Conservation (phyloP, 2,888 invertebrate genomes). For the Sympetrum striolatum region DNA sequence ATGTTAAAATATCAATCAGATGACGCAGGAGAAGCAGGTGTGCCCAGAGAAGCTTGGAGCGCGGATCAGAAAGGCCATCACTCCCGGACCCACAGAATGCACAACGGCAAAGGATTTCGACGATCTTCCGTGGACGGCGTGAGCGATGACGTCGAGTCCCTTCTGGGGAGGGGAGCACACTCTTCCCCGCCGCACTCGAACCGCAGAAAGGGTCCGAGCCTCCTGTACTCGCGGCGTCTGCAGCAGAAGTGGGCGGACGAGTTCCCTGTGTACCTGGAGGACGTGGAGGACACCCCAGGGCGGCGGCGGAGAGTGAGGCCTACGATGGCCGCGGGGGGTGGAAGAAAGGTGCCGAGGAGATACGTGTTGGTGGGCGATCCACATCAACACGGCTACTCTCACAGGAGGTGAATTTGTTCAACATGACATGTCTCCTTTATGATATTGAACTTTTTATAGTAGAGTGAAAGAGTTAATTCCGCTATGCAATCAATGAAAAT, state of each 20-base stretch:
- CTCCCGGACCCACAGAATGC: constrained; percentile 74
- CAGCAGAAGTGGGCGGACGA: constrained; percentile 44
- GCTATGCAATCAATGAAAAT: no score
- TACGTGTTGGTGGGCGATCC: constrained; percentile 47
- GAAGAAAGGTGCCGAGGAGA: constrained; percentile 1
- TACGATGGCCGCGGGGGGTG: background rate
- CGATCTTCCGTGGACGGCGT: constrained; percentile 42
- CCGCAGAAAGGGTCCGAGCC: constrained; percentile 56
- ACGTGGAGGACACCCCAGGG: constrained; percentile 62
- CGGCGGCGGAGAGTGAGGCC: background rate
- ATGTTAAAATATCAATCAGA: background rate
- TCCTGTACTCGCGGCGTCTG: constrained; percentile 50
- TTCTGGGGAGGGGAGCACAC: constrained; percentile 48
- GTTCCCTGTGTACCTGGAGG: constrained; percentile 61
- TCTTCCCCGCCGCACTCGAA: constrained; percentile 58
- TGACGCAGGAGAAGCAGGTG: background rate
- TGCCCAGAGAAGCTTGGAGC: constrained; percentile 84
- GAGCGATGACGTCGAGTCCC: constrained; percentile 48
- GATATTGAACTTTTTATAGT: no score
- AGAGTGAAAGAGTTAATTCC: no score
- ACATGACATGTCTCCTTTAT: no score
- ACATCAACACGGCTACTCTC: constrained; percentile 14
- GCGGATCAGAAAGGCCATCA: constrained; percentile 73
- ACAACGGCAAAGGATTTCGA: constrained; percentile 58
- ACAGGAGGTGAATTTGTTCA: background rate